These are phyloP conservation scores for Triplophysa bombifrons DNA, from an alignment of 2,797 vertebrate genomes.

Conservation along the genomic window DNA sequence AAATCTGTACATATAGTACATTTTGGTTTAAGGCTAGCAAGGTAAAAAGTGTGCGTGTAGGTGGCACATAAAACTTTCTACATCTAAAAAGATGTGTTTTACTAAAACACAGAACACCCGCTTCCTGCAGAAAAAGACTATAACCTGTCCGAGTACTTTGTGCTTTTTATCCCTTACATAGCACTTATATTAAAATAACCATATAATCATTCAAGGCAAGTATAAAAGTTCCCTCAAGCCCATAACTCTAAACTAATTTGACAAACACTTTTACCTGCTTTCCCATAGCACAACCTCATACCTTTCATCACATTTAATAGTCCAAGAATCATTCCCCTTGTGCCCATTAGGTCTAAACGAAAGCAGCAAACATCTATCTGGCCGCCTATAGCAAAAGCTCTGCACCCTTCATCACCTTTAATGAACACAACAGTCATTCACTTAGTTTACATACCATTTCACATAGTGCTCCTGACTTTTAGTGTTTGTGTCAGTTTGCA, in stretches of 20 bases:
- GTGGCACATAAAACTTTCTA: neutral
- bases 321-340: neutral
- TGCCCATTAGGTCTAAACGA: constrained; percentile 29
- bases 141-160: constrained; percentile 62
- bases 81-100: neutral
- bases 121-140: constrained; percentile 6
- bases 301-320: constrained; percentile 36
- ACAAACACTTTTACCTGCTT: neutral
- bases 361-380: constrained; percentile 27
- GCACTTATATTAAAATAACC: constrained; percentile 74
- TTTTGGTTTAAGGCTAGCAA: constrained; percentile 30
- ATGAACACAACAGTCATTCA: constrained; percentile 29
- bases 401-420: constrained; percentile 43
- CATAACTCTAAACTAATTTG: constrained; percentile 11
- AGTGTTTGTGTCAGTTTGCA: neutral
- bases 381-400: constrained; percentile 6
- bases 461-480: constrained; percentile 8
- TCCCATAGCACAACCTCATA: constrained; percentile 6
- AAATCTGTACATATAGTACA: neutral
- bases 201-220: constrained; percentile 28
- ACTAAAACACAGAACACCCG: neutral
- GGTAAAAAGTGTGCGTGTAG: neutral
- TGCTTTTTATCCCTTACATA: constrained; percentile 60
- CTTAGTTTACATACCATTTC: constrained; percentile 9
- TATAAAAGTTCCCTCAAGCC: neutral